Evolutionary conservation across 2,797 vertebrate genomes (phyloP).

Genomic region (Carcharodon carcharias): DNA sequence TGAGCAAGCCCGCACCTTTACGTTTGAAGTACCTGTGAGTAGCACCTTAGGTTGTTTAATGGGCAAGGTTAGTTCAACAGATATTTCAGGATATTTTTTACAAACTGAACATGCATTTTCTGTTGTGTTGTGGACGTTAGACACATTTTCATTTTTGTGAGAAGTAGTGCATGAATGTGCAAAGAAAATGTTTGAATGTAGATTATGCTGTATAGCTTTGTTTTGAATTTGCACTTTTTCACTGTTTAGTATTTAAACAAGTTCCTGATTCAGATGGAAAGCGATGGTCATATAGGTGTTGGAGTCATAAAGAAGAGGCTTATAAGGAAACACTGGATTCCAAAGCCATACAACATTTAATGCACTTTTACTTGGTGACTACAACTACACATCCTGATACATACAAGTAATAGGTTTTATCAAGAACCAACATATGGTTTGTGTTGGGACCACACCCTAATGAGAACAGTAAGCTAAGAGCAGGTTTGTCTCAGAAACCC

Average conservation of each 20-base stretch:
- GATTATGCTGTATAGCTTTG: background rate
- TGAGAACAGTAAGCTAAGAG: background rate
- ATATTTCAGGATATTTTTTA: background rate
- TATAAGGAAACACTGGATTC: background rate
- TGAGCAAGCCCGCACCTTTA: background rate
- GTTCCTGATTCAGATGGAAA: background rate
- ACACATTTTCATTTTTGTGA: background rate
- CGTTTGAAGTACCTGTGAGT: conserved; percentile 19
- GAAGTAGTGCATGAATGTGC: background rate
- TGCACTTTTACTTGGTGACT: background rate
- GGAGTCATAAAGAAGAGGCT: too few relatives aligned
- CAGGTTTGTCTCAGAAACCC: background rate
- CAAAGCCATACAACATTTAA: background rate
- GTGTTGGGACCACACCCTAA: conserved; percentile 10
- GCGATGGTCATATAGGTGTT: background rate
- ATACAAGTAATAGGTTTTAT: background rate
- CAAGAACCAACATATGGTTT: background rate
- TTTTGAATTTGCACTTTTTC: background rate
- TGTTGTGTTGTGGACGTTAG: background rate
- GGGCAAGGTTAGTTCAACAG: background rate
- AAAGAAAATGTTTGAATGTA: background rate
- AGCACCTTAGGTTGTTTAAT: conserved; percentile 9
- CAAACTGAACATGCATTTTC: background rate
- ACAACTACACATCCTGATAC: background rate
- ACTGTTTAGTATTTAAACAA: background rate